Evolutionary conservation across 2,888 invertebrate genomes (phyloP).

Genomic region (Heliconius ethilla): DNA sequence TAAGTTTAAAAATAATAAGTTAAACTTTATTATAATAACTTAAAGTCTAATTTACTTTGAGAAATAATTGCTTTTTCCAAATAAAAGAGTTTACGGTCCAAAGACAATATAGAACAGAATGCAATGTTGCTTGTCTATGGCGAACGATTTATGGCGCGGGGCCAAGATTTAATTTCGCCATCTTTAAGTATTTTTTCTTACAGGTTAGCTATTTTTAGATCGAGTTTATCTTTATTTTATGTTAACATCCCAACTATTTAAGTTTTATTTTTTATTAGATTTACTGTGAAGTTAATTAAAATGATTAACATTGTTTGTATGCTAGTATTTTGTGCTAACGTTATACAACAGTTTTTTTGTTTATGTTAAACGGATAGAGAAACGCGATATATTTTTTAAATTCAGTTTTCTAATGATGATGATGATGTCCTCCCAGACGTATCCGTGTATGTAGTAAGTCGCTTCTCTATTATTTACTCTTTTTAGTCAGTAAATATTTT

Average conservation of each 20-base stretch:
- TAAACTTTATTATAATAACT: conserved; percentile 42
- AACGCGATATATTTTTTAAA: neutral
- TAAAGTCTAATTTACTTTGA: conserved; percentile 24
- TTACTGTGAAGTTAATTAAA: conserved; percentile 36
- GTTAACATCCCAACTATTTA: conserved; percentile 33
- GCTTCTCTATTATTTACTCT: neutral
- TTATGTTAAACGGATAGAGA: neutral
- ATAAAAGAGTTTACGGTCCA: conserved; percentile 62
- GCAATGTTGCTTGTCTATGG: conserved; percentile 75
- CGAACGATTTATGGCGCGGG: conserved; percentile 67
- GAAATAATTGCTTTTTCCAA: conserved; percentile 43
- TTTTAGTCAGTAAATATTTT: too few species aligned
- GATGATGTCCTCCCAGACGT: too few species aligned
- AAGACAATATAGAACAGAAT: conserved; percentile 73
- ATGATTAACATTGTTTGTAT: conserved; percentile 1
- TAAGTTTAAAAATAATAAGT: conserved; percentile 41
- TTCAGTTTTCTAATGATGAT: neutral
- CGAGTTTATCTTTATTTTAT: conserved; percentile 34
- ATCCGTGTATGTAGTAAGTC: neutral
- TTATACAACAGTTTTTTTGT: neutral
- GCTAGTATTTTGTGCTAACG: neutral
- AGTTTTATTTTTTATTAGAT: conserved; percentile 35
- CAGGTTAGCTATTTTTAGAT: conserved; percentile 40
- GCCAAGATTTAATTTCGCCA: conserved; percentile 63
- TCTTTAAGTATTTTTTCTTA: conserved; percentile 53